These are phyloP conservation scores for Hydractinia echinata DNA, from an alignment of 30 jellyfish, hydroid and myxozoan species.

Conservation along the genomic window DNA sequence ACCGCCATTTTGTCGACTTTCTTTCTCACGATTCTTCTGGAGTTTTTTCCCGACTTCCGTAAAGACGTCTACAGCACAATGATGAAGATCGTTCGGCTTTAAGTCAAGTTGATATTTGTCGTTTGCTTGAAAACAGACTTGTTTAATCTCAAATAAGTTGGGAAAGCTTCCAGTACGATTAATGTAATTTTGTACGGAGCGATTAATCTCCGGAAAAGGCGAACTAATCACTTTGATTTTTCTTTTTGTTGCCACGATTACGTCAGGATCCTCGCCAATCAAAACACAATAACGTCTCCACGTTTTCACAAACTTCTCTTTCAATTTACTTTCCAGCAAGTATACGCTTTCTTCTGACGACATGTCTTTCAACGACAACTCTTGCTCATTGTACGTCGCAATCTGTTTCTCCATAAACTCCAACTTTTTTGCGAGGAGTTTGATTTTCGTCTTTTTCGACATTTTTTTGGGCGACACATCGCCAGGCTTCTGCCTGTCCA, in stretches of 20 bases:
- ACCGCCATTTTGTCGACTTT: conserved; percentile 51
- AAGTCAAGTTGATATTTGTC: conserved; percentile 43
- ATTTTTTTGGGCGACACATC: no score
- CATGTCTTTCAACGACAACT: conserved; percentile 72
- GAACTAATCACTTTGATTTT: conserved; percentile 46
- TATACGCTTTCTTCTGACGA: conserved; percentile 68
- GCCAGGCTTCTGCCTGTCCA: no score
- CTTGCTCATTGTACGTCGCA: conserved; percentile 46
- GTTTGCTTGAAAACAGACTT: conserved; percentile 43
- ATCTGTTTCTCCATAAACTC: conserved; percentile 54
- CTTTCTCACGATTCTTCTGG: conserved; percentile 68
- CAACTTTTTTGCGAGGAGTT: conserved; percentile 34
- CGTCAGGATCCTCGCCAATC: conserved; percentile 42
- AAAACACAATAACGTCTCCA: conserved; percentile 43
- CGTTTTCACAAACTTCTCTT: conserved; percentile 41
- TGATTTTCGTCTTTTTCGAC: conserved; percentile 12
- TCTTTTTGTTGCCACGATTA: not conserved
- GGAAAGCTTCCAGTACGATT: conserved; percentile 55
- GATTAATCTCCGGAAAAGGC: conserved; percentile 85
- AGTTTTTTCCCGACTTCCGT: conserved; percentile 85
- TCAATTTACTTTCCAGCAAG: conserved; percentile 61
- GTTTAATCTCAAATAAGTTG: conserved; percentile 76
- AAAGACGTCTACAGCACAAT: conserved; percentile 66
- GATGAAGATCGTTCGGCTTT: conserved; percentile 37
- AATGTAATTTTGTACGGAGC: conserved; percentile 71